These are phyloP conservation scores for Acanthosepion lycidas DNA, from an alignment of 2,888 invertebrate species.

Conservation along the genomic window DNA sequence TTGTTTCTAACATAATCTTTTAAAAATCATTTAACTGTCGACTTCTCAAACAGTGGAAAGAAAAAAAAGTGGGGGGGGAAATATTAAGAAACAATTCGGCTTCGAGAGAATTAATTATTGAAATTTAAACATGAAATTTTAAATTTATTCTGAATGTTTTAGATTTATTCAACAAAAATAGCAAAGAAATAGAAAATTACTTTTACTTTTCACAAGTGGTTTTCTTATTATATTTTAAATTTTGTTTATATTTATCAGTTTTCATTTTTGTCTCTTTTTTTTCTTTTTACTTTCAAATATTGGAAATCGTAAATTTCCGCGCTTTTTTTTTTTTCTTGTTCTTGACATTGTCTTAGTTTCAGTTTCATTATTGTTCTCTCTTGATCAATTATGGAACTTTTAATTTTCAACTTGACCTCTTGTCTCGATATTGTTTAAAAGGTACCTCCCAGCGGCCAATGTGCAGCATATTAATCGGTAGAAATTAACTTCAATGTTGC, in stretches of 20 bases:
- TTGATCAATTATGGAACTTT: conserved; percentile 6
- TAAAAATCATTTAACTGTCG: not conserved
- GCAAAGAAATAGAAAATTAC: not conserved
- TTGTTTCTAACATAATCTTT: not conserved
- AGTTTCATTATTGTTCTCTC: not conserved
- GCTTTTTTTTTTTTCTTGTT: not conserved
- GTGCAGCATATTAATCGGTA: too few relatives aligned
- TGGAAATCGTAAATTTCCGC: too few relatives aligned
- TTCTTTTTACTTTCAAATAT: too few relatives aligned
- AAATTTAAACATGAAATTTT: conserved; percentile 13
- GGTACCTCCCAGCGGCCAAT: not conserved
- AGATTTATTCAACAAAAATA: not conserved
- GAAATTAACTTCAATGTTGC: too few relatives aligned
- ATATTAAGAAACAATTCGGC: not conserved
- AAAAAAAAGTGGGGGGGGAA: not conserved
- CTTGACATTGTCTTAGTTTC: not conserved
- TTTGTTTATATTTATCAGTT: too few relatives aligned
- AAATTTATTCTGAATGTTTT: conserved; percentile 8
- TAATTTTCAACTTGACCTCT: not conserved
- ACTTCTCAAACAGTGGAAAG: not conserved
- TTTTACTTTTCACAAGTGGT: too few relatives aligned
- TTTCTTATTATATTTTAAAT: too few relatives aligned
- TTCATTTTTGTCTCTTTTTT: too few relatives aligned
- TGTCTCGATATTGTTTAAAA: not conserved
- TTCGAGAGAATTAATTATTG: not conserved